Conservation (phyloP, 2,797 vertebrate genomes). For the Rhabdophis nuchalis region DNA sequence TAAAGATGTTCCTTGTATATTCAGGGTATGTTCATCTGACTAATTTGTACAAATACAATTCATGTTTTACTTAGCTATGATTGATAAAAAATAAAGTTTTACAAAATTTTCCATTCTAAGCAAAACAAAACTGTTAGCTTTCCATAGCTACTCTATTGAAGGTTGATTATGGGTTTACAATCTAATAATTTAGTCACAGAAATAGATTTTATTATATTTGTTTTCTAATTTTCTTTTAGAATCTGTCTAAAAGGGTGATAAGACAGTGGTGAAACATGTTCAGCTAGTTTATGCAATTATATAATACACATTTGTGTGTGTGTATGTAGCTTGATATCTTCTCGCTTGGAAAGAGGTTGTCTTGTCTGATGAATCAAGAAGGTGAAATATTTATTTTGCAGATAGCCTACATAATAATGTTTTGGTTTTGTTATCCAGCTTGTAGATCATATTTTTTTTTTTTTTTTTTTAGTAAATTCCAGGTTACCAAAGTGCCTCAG, state of each 20-base stretch:
- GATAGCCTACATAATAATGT: neutral
- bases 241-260: neutral
- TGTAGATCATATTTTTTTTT: neutral
- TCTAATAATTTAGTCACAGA: neutral
- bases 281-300: neutral
- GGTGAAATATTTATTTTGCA: neutral
- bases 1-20: constrained; percentile 95
- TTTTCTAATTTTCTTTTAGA: neutral
- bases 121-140: neutral
- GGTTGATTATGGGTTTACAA: neutral
- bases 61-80: neutral
- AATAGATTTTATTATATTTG: neutral
- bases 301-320: neutral
- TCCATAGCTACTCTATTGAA: neutral
- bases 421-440: neutral
- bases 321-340: neutral
- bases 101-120: no score
- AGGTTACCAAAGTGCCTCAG: neutral
- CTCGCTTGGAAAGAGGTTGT: neutral
- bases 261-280: neutral
- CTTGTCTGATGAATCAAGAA: neutral
- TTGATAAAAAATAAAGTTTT: neutral
- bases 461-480: neutral
- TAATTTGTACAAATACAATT: neutral
- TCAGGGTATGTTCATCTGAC: constrained; percentile 76